A percentile compares a stretch with the other conserved stretches of the same genome.
phyloP scores from a whole-genome alignment of 1,140 invertebrate genomes.

The Druon quercuslanigerum region DNA sequence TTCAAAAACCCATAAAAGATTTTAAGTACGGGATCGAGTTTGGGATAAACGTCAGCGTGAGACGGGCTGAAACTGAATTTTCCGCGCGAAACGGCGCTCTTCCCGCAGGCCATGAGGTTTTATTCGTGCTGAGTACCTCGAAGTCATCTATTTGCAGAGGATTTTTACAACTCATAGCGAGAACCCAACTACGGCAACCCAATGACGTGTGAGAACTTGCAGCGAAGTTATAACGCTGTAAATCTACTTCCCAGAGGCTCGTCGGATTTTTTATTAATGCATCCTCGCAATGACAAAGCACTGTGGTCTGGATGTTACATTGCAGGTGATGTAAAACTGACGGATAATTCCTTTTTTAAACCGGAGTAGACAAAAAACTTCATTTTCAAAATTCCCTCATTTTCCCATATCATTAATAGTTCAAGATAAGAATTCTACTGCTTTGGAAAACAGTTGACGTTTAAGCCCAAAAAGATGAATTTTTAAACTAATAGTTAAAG shows the following conservation, averaged over 20 bases:
- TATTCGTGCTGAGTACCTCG: constrained; percentile 15
- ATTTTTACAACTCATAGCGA: constrained; percentile 50
- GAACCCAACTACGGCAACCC: constrained; percentile 52
- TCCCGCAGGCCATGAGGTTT: constrained; percentile 32
- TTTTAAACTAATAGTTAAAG: no score
- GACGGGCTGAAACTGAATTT: constrained; percentile 26
- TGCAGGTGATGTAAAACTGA: constrained; percentile 10
- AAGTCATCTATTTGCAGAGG: constrained; percentile 31
- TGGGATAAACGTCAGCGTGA: constrained; percentile 20
- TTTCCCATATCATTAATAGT: background rate
- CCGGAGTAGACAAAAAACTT: background rate
- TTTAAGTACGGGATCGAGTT: background rate
- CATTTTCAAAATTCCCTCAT: no score
- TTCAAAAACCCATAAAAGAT: background rate
- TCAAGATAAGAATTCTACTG: no score
- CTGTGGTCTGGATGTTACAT: constrained; percentile 19
- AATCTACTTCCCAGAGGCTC: constrained; percentile 28
- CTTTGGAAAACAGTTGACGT: no score
- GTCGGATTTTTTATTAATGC: constrained; percentile 21
- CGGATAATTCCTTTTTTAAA: background rate
- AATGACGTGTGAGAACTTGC: constrained; percentile 55
- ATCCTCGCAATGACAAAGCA: constrained; percentile 25
- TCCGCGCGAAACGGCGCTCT: constrained; percentile 27
- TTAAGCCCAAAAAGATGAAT: no score
- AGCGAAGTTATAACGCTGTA: constrained; percentile 43